Evolutionary conservation across 2,797 vertebrate genomes (phyloP), one percentile per base, ranked within the genome.

Genomic region (Bradypus variegatus): DNA sequence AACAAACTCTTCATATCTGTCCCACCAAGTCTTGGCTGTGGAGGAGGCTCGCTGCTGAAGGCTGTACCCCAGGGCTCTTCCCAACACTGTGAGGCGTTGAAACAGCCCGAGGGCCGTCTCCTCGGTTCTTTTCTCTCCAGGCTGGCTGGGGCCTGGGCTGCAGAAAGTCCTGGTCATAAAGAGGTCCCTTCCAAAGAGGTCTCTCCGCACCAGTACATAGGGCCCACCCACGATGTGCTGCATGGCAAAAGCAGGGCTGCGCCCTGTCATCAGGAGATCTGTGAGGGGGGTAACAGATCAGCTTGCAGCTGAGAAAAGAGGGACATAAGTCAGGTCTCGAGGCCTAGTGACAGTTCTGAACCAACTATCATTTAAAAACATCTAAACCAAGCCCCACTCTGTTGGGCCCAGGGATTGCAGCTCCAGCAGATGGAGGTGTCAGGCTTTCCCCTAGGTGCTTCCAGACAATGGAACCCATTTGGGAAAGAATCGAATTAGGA

Each of bases 1-100:
- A 1, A 99, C 99, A 96, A 99, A 99, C 96, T 99, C 98, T 95
- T 99, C 99, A 0, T 99, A 99, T 96, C 96, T 98, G 87, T 96
- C 97, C 99, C 99, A 99, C 99, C 98, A 99, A 79, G 95, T 97
- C 97, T 97, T 98, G 90, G 98, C 96, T 0, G 97, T 97, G 72
- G 97, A 95, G 8, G 97, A 96, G 1, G 97, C 95, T 5, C 94
- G 96, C 58, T 98, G 97, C 60, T 97, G 94, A 0, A 98, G 96
- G 93, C 93, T 98, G 91, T 96, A 98, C 5, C 98, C 98, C 97
- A 98, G 96, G 25, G 95, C 91, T 18, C 95, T 97, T 23, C 98
- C 98, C 25, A 98, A 45, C 2, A 97, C 97, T 0, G 97, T 96
- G 38, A 98, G 96, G 29, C 97, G 96, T 92, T 97, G 96, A 38